Base-by-base conservation (phyloP, 2,888 invertebrate genomes). In the Leptinotarsa peninsularis region DNA sequence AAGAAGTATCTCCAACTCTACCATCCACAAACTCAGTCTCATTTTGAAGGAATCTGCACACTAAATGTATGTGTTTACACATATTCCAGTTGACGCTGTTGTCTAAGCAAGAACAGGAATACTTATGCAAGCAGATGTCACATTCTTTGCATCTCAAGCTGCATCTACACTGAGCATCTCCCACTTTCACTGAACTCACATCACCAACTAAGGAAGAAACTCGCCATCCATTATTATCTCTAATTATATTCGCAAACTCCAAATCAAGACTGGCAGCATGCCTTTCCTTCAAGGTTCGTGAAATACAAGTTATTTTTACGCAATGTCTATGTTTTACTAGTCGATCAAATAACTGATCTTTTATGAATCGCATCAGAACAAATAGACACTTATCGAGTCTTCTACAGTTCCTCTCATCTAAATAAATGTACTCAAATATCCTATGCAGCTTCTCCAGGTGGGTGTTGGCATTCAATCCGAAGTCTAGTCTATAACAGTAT, bases 361-460 rank as follows among this genome's bases (percentile, higher is more conserved):
- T 56, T 49, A 73, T 27, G 67, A 73, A 73, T 56, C 23, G 54
- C 60, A 71, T 50, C 4, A 74, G 56, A 43, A 49, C 49, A 21
- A 49, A 27, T 15, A 71, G 18, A 7, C 66, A 60, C 52, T 70
- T 74, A 50, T 77, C 75, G 7, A 77, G 23, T 14, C 75, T 56
- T 67, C 67, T 66, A 15, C 49, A 27, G 18, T 71, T 58, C 23
- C 67, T 73, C 43, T 66, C 54, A 18, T 73, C 58, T 14, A 74
- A 60, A 33, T 78, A 78, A 23, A 74, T 66, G 49, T 76, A 72
- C 52, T 76, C 74, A 3, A 78, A 49, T 5, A 56, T 72, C 49
- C 66, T 73, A 67, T 76, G 78, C 72, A 75, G 63, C 14, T 66
- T 60, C 21, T 78, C 78, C 4, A 78, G 52, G 18, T 72, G 52